Evolutionary conservation across 2,797 vertebrate species (phyloP).

Genomic region (Argentina silus): DNA sequence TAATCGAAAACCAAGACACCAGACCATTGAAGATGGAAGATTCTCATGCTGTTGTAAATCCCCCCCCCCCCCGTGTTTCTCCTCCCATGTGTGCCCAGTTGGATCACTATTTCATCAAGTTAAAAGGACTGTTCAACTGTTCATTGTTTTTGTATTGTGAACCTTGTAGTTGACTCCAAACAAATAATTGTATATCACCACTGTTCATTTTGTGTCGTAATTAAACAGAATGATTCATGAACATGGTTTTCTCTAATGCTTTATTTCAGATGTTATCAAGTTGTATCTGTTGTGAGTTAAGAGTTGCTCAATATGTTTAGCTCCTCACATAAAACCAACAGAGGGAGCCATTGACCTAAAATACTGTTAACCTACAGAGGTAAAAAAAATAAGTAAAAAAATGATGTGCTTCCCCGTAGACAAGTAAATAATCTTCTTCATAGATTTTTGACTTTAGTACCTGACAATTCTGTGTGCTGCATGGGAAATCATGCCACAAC

Average conservation of each 20-base stretch:
- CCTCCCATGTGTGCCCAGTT: conserved; percentile 27
- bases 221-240: conserved; percentile 51
- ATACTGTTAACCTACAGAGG: neutral
- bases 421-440: too few relatives aligned
- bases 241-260: conserved; percentile 3
- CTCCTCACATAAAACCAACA: neutral
- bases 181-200: conserved; percentile 25
- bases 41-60: conserved; percentile 35
- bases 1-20: conserved; percentile 18
- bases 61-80: conserved; percentile 43
- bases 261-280: neutral
- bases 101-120: conserved; percentile 32
- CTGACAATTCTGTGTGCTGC: too few relatives aligned
- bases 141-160: conserved; percentile 33
- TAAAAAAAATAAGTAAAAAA: neutral
- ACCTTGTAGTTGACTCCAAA: conserved; percentile 27
- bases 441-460: too few relatives aligned
- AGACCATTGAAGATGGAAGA: conserved; percentile 18
- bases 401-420: conserved; percentile 23
- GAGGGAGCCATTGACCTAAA: conserved; percentile 9
- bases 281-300: neutral
- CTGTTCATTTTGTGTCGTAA: conserved; percentile 40
- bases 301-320: neutral
- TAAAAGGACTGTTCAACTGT: conserved; percentile 25
- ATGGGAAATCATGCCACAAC: too few relatives aligned